Base-by-base conservation (phyloP, 2,888 invertebrate species). In the Drosophila merina region DNA sequence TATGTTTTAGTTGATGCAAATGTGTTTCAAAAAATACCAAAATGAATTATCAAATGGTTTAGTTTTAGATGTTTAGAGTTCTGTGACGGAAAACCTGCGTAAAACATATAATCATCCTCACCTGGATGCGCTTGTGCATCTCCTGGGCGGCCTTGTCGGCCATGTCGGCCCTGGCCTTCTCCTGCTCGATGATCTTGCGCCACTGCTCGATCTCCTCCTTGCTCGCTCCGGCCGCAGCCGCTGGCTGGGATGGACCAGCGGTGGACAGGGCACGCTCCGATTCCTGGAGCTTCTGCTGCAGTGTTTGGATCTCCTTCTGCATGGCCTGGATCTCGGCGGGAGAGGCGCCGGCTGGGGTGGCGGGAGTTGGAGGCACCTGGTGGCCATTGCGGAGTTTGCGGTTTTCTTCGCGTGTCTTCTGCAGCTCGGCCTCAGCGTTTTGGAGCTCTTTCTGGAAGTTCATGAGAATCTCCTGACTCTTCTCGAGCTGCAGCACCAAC, bases 361-460 rank as follows among this genome's bases (percentile, higher is more conserved):
- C 33, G 8, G 40, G 28, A 2, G 60, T 47, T 10, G 89, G 84
- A 0, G 86, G 79, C 48, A 85, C 87, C 20, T 90, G 89, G 44
- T 91, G 91, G 5, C 91, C 91, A 45, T 91, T 91, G 66, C 91
- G 89, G 62, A 91, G 58, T 59, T 91, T 91, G 56, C 91, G 90
- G 54, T 92, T 92, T 91, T 97, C 97, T 76, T 95, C 95, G 63
- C 95, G 94, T 83, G 96, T 96, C 88, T 95, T 94, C 88, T 96
- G 96, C 72, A 96, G 92, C 89, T 96, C 97, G 45, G 95, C 93
- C 92, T 97, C 97, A 77, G 96, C 95, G 76, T 95, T 94, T 77
- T 96, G 96, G 54, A 97, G 91, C 89, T 97, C 97, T 90, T 97
- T 95, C 91, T 97, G 97, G 96, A 97, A 97, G 92, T 97, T 97